Evolutionary conservation across 2,113 vertebrate genomes (phyloP), one percentile per base, ranked within the genome.

Genomic region (Eolophus roseicapilla): DNA sequence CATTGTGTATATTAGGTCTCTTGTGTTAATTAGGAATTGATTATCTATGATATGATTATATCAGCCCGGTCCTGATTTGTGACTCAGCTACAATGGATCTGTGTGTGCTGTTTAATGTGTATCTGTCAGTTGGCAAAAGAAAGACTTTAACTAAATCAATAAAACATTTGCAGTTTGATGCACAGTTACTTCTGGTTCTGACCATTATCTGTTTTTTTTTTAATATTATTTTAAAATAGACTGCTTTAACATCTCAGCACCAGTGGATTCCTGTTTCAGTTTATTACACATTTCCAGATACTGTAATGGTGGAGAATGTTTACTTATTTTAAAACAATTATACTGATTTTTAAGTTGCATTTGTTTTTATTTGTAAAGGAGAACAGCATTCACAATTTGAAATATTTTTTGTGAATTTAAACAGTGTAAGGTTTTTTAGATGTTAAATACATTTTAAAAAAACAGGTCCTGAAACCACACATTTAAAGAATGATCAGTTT

Each of bases 221-320:
- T 90, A 81, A 86, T 94, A 88, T 55, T 68, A 64, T 92, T 94
- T 93, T 12, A 80, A 88, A 96, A 52, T 59, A 95, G 70, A 95
- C 75, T 94, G 10, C 49, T 95, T 86, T 87, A 91, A 87, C 43
- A 82, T 96, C 86, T 85, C 90, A 73, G 24, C 19, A 57, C 37
- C 16, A 63, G 0, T 74, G 23, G 41, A 24, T 78, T 92, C 7
- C 9, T 82, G 2, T 78, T 92, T 77, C 49, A 68, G 16, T 88
- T 90, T 63, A 35, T 73, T 84, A 82, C 10, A 35, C 15, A 24
- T 75, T 77, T 88, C 25, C 35, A 74, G 27, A 23, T 46, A 37
- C 23, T 60, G 87, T 19, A 25, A 7, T 29, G 6, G 13, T 79
- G 55, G 25, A 63, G 12, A 78, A 71, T 47, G 7, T 77, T 71